Base-by-base conservation (phyloP, 2,888 invertebrate species). In the Andrena fulva region DNA sequence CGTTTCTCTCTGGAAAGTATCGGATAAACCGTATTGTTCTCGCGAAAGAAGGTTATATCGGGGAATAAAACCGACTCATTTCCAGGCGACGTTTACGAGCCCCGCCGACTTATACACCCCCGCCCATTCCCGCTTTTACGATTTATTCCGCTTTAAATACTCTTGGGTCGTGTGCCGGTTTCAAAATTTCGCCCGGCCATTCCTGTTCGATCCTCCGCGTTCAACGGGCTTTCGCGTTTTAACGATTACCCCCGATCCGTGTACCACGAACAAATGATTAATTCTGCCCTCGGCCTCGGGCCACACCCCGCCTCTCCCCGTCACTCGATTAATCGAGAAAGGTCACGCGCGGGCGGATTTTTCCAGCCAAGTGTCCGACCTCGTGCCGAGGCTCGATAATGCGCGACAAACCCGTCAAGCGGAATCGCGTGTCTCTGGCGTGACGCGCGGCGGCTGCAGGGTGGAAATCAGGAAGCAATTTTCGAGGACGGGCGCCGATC, bases 1-100 rank as follows among this genome's bases (percentile, higher is more conserved):
- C 77, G 80, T 79, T 80, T 77, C 83, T 83, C 80, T 63, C 73
- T 64, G 75, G 20, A 68, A 77, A 71, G 79, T 73, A 71, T 79
- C 77, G 63, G 72, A 78, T 79, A 80, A 85, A 75, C 74, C 77
- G 75, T 69, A 77, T 69, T 78, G 83, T 85, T 85, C 85, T 83
- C 80, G 52, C 77, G 80, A 82, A 68, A 75, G 75, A 75, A 75
- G 67, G 75, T 81, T 82, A 82, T 75, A 71, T 63, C 82, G 68
- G 35, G 75, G 66, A 80, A 82, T 82, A 80, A 82, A 80, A 75
- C 70, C 56, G 48, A 80, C 70, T 81, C 67, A 63, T 80, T 80
- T 75, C 54, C 81, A 75, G 62, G 56, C 80, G 82, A 80, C 75
- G 75, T 82, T 82, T 80, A 75, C 82, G 80, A 80, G 80, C 70